Conservation (phyloP, 2,888 invertebrate species). For the Neocrepidodera transversa region DNA sequence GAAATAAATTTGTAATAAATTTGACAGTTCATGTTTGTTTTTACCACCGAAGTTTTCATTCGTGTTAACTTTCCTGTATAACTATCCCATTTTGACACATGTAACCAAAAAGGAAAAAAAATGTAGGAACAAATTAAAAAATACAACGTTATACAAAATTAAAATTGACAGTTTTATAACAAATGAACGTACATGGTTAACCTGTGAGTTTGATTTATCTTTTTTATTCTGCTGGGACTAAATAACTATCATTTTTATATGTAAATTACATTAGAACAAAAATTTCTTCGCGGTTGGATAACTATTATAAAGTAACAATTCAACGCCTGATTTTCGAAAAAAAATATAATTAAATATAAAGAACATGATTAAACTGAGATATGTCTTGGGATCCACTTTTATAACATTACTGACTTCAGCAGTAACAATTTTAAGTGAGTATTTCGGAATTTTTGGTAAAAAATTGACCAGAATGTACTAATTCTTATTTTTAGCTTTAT, state of each 20-base stretch:
- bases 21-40: background rate
- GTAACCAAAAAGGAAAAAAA: too few relatives aligned
- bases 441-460: background rate
- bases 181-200: too few relatives aligned
- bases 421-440: slow-evolving; percentile 52
- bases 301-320: background rate
- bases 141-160: too few relatives aligned
- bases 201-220: too few relatives aligned
- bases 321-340: background rate
- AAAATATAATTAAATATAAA: background rate
- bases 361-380: slow-evolving; percentile 57
- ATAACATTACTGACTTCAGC: slow-evolving; percentile 53
- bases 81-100: too few relatives aligned
- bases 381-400: slow-evolving; percentile 59
- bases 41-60: too few relatives aligned
- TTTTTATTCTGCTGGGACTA: too few relatives aligned
- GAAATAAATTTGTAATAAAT: background rate
- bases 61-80: too few relatives aligned
- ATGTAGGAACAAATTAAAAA: too few relatives aligned
- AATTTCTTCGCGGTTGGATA: slow-evolving; percentile 4
- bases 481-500: slow-evolving; percentile 61
- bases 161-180: too few relatives aligned
- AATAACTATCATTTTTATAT: too few relatives aligned
- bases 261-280: too few relatives aligned
- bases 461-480: background rate